A percentile compares a stretch with the other conserved stretches of the same genome.
phyloP scores from a whole-genome alignment of 2,888 invertebrate species.

The Danaus chrysippus region DNA sequence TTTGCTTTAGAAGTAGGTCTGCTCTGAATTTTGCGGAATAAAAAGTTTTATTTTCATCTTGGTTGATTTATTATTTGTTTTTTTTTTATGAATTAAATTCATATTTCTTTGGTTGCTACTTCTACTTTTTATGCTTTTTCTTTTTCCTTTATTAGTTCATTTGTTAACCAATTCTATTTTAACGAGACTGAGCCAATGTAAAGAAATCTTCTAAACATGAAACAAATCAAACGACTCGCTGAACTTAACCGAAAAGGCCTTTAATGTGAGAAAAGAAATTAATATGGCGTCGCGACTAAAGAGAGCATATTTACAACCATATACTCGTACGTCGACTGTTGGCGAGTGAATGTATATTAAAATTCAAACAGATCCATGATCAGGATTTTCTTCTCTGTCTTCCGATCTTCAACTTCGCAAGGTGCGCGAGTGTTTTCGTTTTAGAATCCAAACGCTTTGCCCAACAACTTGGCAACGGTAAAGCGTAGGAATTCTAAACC shows the following conservation, averaged over 20 bases:
- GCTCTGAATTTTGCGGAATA: neutral
- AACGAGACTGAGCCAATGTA: slow-evolving; percentile 10
- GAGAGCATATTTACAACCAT: too few relatives aligned
- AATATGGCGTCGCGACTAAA: neutral
- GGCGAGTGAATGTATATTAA: too few relatives aligned
- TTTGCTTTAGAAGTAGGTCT: slow-evolving; percentile 4
- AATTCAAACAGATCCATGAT: too few relatives aligned
- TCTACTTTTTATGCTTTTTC: slow-evolving; percentile 1
- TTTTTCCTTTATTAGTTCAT: slow-evolving; percentile 6
- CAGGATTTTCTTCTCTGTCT: slow-evolving; percentile 21
- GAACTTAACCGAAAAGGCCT: slow-evolving; percentile 45
- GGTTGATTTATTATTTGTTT: neutral
- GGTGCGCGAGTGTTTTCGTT: slow-evolving; percentile 80
- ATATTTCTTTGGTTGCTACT: neutral
- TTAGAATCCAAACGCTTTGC: slow-evolving; percentile 98
- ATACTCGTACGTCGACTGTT: too few relatives aligned
- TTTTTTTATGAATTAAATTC: neutral
- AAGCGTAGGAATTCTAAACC: slow-evolving; percentile 98
- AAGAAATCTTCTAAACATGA: slow-evolving; percentile 33
- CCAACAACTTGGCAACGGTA: slow-evolving; percentile 86
- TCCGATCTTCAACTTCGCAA: slow-evolving; percentile 8
- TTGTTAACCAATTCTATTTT: slow-evolving; percentile 12
- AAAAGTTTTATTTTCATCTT: neutral
- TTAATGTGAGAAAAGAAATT: slow-evolving; percentile 39
- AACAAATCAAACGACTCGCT: slow-evolving; percentile 38